These are phyloP conservation scores for Drosophila punjabiensis DNA, from an alignment of 1,140 invertebrate species.

Conservation along the genomic window DNA sequence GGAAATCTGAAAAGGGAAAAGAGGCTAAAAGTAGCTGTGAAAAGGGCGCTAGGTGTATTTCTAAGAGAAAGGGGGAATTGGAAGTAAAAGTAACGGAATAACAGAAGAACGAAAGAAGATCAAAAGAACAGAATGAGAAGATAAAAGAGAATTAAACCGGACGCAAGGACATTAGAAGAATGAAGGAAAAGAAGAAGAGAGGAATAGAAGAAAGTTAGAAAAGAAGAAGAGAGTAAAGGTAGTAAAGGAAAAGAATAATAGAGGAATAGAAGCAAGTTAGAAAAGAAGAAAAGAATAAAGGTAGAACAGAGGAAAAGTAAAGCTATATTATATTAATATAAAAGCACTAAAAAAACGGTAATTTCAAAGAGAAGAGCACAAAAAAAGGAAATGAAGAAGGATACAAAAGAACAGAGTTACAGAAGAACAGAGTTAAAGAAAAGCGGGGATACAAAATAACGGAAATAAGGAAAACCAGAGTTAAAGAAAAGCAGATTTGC, in stretches of 20 bases:
- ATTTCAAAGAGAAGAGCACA: not conserved
- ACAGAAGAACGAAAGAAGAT: not conserved
- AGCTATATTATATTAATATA: too few species aligned
- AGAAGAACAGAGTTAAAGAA: not conserved
- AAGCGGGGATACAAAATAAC: not conserved
- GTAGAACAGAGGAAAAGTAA: too few species aligned
- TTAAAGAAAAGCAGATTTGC: not conserved
- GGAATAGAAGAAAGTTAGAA: not conserved
- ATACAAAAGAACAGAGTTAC: not conserved
- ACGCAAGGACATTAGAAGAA: too few species aligned
- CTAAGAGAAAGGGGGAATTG: not conserved
- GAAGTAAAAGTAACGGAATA: not conserved
- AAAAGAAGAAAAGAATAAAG: not conserved
- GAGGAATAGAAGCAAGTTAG: not conserved
- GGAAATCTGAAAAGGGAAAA: not conserved
- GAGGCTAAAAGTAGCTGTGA: not conserved
- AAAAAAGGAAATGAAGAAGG: not conserved
- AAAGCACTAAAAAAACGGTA: too few species aligned
- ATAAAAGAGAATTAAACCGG: too few species aligned
- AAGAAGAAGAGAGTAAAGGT: not conserved
- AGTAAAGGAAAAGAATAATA: too few species aligned
- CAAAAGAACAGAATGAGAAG: not conserved
- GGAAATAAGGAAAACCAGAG: not conserved
- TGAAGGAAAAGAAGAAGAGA: not conserved
- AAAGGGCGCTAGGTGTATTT: not conserved